Conservation (phyloP, 2,797 vertebrate species). For the Esox lucius region DNA sequence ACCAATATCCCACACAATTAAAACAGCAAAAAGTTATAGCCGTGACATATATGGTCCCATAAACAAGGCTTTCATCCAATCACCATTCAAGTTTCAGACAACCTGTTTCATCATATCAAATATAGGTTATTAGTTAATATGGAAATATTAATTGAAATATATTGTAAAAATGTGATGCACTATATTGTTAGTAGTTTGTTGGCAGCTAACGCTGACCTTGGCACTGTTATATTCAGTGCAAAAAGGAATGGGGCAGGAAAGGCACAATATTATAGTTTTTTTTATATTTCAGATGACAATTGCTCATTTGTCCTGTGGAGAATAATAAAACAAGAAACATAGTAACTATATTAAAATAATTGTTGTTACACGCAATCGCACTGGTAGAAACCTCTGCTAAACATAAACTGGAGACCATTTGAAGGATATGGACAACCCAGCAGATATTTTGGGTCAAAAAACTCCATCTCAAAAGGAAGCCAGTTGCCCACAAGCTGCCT, state of each 20-base stretch:
- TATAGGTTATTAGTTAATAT: too few relatives aligned
- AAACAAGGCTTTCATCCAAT: too few relatives aligned
- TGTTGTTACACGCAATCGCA: not conserved
- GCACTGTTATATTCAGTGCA: not conserved
- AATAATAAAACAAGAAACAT: not conserved
- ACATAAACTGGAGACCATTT: too few relatives aligned
- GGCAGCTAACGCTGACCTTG: not conserved
- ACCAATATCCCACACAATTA: too few relatives aligned
- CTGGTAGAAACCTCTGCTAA: not conserved
- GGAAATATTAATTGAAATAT: too few relatives aligned
- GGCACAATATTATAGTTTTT: not conserved
- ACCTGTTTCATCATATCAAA: too few relatives aligned
- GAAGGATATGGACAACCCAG: not conserved
- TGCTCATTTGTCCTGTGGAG: not conserved
- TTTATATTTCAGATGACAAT: not conserved
- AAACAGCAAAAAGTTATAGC: too few relatives aligned
- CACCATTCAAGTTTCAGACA: too few relatives aligned
- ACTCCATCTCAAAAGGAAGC: not conserved
- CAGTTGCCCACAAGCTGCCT: not conserved
- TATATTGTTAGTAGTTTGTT: not conserved
- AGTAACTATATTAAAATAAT: not conserved
- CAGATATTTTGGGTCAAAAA: not conserved
- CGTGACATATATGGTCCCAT: too few relatives aligned
- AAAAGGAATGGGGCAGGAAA: not conserved
- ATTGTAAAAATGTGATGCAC: not conserved